Conservation (phyloP, 2,888 invertebrate species). For the Lycaena phlaeas region DNA sequence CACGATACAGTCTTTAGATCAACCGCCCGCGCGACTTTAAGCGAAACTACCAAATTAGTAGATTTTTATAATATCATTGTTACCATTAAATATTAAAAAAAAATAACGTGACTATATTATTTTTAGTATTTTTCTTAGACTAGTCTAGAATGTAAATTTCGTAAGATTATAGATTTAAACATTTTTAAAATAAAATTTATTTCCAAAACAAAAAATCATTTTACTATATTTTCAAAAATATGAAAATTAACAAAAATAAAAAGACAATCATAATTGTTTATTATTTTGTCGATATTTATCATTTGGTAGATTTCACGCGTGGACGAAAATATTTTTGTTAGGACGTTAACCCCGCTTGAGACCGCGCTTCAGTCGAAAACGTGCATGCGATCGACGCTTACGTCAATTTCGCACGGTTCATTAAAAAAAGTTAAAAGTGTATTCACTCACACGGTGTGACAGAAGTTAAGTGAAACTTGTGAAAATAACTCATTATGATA, state of each 20-base stretch:
- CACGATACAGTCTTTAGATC: not conserved
- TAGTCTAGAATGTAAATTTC: too few species aligned
- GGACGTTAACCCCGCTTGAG: not conserved
- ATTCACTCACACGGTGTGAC: slow-evolving; percentile 56
- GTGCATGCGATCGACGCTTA: slow-evolving; percentile 33
- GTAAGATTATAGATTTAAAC: too few species aligned
- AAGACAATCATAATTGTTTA: too few species aligned
- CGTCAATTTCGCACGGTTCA: slow-evolving; percentile 33
- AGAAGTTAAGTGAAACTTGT: slow-evolving; percentile 56
- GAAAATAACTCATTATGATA: slow-evolving; percentile 6
- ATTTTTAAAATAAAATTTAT: too few species aligned
- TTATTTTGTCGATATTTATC: too few species aligned
- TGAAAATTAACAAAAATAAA: too few species aligned
- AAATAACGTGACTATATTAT: too few species aligned
- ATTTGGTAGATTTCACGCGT: not conserved
- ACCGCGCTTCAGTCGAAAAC: slow-evolving; percentile 21
- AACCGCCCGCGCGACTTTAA: not conserved
- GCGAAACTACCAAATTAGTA: slow-evolving; percentile 1
- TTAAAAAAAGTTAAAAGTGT: slow-evolving; percentile 30
- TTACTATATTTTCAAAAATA: too few species aligned
- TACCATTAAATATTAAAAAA: too few species aligned
- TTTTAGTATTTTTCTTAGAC: too few species aligned
- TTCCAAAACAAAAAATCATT: too few species aligned
- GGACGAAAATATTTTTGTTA: not conserved
- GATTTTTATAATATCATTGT: not conserved